Conservation (phyloP, 2,113 vertebrate genomes). For the Micronisus gabar region DNA sequence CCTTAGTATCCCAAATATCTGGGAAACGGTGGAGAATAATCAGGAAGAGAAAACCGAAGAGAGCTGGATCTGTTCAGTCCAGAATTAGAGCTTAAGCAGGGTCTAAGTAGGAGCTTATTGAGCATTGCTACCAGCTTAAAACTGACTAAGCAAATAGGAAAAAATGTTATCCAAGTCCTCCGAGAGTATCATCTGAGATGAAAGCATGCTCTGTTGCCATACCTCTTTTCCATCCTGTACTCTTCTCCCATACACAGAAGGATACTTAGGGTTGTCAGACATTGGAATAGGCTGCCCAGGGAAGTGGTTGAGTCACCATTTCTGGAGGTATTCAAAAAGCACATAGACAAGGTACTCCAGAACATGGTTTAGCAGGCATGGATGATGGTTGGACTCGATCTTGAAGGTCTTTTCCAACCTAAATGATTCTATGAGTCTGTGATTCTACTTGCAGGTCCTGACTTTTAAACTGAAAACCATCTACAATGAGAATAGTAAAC, state of each 20-base stretch:
- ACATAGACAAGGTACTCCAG: too few relatives aligned
- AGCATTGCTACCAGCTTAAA: background rate
- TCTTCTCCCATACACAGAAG: background rate
- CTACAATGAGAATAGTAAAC: background rate
- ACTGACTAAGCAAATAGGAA: background rate
- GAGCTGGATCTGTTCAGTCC: background rate
- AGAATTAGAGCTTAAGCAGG: background rate
- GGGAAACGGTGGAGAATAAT: background rate
- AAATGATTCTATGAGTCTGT: too few relatives aligned
- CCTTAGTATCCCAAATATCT: background rate
- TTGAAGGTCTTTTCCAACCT: too few relatives aligned
- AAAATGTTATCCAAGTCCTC: background rate
- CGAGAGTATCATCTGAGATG: background rate
- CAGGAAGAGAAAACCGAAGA: background rate
- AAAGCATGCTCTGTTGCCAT: background rate
- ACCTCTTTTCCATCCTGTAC: background rate
- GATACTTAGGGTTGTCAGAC: too few relatives aligned
- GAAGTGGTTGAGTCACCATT: too few relatives aligned
- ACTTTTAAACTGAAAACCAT: background rate
- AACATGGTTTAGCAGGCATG: too few relatives aligned
- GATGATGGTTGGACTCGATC: too few relatives aligned
- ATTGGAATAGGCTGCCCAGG: too few relatives aligned
- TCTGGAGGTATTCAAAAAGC: too few relatives aligned
- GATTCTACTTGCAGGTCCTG: background rate
- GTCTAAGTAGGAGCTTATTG: background rate